Evolutionary conservation across 2,888 invertebrate genomes (phyloP).

Genomic region (Andrena chrysosceles): DNA sequence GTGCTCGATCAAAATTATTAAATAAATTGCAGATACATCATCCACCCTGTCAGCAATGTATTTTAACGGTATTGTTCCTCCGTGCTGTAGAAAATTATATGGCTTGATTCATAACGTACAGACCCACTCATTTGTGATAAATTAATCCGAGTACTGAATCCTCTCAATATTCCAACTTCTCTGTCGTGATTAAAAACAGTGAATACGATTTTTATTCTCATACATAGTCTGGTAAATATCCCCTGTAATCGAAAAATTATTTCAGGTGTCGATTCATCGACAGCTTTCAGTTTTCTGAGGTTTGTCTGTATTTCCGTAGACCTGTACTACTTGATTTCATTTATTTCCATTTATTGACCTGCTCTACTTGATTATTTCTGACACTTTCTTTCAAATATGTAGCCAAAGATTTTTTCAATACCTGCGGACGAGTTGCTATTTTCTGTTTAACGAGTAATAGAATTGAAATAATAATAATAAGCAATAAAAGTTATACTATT

Average conservation of each 20-base stretch:
- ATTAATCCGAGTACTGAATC: not conserved
- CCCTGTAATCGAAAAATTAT: not conserved
- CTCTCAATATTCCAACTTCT: not conserved
- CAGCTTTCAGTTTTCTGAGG: too few relatives aligned
- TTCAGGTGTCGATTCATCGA: not conserved
- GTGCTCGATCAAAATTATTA: constrained; percentile 40
- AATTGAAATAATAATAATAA: not conserved
- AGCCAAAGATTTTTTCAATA: too few relatives aligned
- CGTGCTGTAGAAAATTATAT: not conserved
- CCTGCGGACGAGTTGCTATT: too few relatives aligned
- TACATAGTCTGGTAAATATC: not conserved
- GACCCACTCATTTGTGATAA: not conserved
- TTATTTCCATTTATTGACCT: not conserved
- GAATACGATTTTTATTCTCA: too few relatives aligned
- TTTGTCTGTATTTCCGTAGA: not conserved
- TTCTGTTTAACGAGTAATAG: too few relatives aligned
- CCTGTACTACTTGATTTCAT: not conserved
- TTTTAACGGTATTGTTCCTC: constrained; percentile 1
- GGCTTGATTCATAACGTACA: not conserved
- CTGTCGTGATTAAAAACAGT: too few relatives aligned
- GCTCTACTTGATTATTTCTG: not conserved
- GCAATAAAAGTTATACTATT: not conserved
- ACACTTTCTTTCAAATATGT: too few relatives aligned
- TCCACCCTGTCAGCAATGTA: not conserved
- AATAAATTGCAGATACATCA: constrained; percentile 33